Conservation (phyloP, 1,140 invertebrate genomes). For the Macrobrachium nipponense region DNA sequence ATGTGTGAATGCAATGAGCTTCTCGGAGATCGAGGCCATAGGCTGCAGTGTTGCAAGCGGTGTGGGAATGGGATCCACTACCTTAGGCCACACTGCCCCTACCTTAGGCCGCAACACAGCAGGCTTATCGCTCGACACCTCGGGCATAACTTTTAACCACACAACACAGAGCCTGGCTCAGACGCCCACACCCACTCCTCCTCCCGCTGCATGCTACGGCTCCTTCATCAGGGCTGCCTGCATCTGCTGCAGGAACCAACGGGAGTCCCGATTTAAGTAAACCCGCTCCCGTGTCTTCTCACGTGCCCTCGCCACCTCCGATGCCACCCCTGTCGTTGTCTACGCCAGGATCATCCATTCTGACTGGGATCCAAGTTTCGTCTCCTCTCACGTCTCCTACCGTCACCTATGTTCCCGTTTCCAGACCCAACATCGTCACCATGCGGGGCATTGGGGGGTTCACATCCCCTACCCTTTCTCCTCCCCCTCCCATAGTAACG, state of each 20-base stretch:
- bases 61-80: constrained; percentile 1
- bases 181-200: neutral
- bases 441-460: constrained; percentile 54
- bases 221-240: no score
- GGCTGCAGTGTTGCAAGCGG: constrained; percentile 2
- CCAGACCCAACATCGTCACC: constrained; percentile 37
- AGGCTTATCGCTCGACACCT: no score
- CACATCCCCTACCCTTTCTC: constrained; percentile 43
- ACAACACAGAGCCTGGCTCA: neutral
- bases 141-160: neutral
- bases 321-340: neutral
- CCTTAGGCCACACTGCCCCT: constrained; percentile 11
- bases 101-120: neutral
- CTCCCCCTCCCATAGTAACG: constrained; percentile 40
- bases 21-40: neutral
- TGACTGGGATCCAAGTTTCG: constrained; percentile 24
- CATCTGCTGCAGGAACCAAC: neutral
- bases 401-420: constrained; percentile 28
- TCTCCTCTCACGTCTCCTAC: constrained; percentile 37
- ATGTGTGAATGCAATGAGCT: constrained; percentile 4
- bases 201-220: neutral
- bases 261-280: neutral
- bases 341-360: neutral
- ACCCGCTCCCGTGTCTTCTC: no score
- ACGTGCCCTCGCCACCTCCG: no score